Conservation (phyloP, 2,888 invertebrate genomes). For the Ditula angustiorana region DNA sequence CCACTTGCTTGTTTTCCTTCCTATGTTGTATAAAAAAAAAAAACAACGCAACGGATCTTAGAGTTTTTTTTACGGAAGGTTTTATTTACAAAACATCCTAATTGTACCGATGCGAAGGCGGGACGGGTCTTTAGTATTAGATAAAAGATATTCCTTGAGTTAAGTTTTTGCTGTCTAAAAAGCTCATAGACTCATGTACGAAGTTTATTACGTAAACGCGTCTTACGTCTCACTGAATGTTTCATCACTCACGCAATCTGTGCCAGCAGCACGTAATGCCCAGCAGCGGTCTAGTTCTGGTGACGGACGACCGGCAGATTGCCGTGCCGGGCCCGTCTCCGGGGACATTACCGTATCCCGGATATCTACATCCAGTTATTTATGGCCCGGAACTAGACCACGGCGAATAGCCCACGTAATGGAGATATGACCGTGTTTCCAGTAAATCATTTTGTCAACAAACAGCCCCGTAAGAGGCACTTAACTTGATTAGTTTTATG, state of each 20-base stretch:
- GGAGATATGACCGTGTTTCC: conserved; percentile 25
- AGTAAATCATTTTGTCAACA: conserved; percentile 30
- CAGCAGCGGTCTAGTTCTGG: conserved; percentile 54
- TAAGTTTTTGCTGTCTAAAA: too few species aligned
- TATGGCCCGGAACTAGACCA: conserved; percentile 52
- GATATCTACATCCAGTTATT: conserved; percentile 62
- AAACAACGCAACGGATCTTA: too few species aligned
- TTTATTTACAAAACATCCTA: too few species aligned
- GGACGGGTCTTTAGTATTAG: too few species aligned
- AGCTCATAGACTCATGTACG: too few species aligned
- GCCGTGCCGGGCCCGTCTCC: conserved; percentile 52
- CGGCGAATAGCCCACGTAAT: conserved; percentile 28
- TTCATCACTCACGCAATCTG: conserved; percentile 19
- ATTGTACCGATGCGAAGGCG: too few species aligned
- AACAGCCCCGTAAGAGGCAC: conserved; percentile 20
- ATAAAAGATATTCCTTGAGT: too few species aligned
- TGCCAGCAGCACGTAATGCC: conserved; percentile 51
- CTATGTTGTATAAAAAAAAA: too few species aligned
- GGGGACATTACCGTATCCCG: conserved; percentile 57
- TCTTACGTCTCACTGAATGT: background rate
- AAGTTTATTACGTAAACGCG: background rate
- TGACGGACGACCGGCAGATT: conserved; percentile 53
- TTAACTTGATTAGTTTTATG: conserved; percentile 32
- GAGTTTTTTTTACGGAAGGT: too few species aligned
- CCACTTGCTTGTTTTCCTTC: too few species aligned